Evolutionary conservation across 2,113 vertebrate species (phyloP), one percentile per base, ranked within the genome.

Genomic region (Mesembrinibis cayennensis): DNA sequence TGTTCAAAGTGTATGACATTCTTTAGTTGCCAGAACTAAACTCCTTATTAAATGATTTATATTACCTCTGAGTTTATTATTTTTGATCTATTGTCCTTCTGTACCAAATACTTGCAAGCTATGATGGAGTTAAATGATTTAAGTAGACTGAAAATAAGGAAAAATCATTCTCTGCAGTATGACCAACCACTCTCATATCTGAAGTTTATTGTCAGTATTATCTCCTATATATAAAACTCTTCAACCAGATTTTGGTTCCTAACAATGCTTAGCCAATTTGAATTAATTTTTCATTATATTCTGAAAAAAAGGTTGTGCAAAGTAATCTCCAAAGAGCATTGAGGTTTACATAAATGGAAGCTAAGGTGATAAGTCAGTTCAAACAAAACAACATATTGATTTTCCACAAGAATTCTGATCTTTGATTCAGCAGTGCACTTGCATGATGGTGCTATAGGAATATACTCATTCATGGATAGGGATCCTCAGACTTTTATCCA

Each of bases 361-460:
- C 63, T 70, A 87, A 86, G 92, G 73, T 84, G 86, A 69, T 90
- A 90, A 56, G 92, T 93, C 63, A 79, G 67, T 76, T 95, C 74
- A 94, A 91, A 90, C 82, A 76, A 95, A 95, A 90, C 55, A 96
- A 84, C 66, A 49, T 90, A 96, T 82, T 84, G 93, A 94, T 96
- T 95, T 93, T 91, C 81, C 32, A 70, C 27, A 81, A 55, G 67
- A 86, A 93, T 95, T 92, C 74, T n/a, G 63, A 78, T 86, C 59
- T 89, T 76, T 89, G 55, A 95, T 93, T 95, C 63, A 82, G 77
- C 52, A 47, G 8, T 32, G 40, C 50, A 80, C 13, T 96, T 8
- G 7, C 61, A 52, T n/a, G 89, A 94, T 79, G 71, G n/a, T 86
- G 56, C 70, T 79, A 34, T 19, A 92, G 71, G 61, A 91, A 90